phyloP scores from a whole-genome alignment of 2,113 vertebrate species.

The Tragelaphus scriptus region DNA sequence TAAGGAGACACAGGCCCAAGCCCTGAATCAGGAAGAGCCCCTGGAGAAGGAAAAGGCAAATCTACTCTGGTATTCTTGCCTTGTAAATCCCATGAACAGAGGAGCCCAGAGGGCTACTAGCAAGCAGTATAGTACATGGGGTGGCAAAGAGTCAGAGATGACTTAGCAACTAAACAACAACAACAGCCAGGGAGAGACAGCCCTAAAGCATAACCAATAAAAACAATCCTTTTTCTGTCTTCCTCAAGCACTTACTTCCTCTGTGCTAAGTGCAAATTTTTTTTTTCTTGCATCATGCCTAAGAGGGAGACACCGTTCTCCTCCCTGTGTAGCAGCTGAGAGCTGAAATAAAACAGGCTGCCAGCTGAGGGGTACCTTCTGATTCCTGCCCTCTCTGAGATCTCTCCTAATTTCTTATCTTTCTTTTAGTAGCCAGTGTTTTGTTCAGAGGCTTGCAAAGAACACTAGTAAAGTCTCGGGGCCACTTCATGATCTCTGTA shows the following conservation, averaged over 20 bases:
- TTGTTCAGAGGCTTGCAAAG: neutral
- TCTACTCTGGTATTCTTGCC: neutral
- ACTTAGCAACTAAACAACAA: neutral
- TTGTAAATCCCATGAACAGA: neutral
- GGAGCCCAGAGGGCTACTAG: neutral
- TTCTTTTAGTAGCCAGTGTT: neutral
- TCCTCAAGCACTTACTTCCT: neutral
- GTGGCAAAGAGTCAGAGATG: neutral
- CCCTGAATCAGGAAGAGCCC: neutral
- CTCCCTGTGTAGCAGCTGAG: neutral
- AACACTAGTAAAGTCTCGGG: neutral
- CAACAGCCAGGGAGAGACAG: neutral
- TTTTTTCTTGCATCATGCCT: neutral
- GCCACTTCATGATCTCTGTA: neutral
- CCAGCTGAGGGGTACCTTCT: rapidly evolving
- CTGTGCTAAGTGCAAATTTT: neutral
- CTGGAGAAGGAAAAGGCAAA: neutral
- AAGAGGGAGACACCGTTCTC: neutral
- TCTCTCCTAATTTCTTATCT: neutral
- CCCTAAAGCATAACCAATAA: neutral
- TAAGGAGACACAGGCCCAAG: neutral
- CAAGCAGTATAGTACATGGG: neutral
- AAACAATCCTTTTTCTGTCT: neutral
- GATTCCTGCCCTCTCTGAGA: neutral
- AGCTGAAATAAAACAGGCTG: neutral